Evolutionary conservation across 1,140 invertebrate genomes (phyloP).

Genomic region (Drepana arcuata): DNA sequence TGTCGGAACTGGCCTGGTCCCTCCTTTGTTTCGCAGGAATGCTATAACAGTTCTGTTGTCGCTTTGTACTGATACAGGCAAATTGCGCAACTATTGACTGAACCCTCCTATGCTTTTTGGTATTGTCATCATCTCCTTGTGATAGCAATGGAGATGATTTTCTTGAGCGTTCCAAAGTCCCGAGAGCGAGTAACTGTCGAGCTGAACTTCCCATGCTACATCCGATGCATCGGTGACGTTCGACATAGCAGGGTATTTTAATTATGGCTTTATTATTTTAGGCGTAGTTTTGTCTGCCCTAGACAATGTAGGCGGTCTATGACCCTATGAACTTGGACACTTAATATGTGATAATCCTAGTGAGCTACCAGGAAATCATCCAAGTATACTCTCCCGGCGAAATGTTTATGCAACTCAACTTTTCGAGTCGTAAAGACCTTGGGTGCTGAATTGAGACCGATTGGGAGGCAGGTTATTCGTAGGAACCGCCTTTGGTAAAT

Average conservation of each 20-base stretch:
- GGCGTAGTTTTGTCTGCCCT: conserved; percentile 3
- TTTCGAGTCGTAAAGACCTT: conserved; percentile 12
- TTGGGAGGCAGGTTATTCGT: conserved; percentile 18
- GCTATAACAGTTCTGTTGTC: conserved; percentile 29
- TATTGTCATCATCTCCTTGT: conserved; percentile 18
- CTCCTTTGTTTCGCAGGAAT: too few species aligned
- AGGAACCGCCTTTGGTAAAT: conserved; percentile 5
- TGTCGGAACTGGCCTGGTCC: conserved; percentile 10
- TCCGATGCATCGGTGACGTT: conserved; percentile 23
- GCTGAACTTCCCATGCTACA: conserved; percentile 23
- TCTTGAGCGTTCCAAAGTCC: conserved; percentile 18
- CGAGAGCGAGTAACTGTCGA: conserved; percentile 12
- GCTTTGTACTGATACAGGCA: conserved; percentile 22
- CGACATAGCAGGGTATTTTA: conserved; percentile 4
- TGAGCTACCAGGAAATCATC: too few species aligned
- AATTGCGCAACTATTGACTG: conserved; percentile 5
- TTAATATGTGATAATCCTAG: too few species aligned
- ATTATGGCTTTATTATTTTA: conserved; percentile 8
- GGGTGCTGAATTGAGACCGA: too few species aligned
- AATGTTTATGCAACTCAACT: conserved; percentile 12
- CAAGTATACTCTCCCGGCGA: conserved; percentile 11
- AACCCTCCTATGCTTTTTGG: conserved; percentile 10
- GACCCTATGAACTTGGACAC: too few species aligned
- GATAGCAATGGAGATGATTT: conserved; percentile 10
- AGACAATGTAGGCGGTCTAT: conserved; percentile 20